Conservation (phyloP, 2,113 vertebrate genomes). For the Gnathonemus echidnorhynchus region DNA sequence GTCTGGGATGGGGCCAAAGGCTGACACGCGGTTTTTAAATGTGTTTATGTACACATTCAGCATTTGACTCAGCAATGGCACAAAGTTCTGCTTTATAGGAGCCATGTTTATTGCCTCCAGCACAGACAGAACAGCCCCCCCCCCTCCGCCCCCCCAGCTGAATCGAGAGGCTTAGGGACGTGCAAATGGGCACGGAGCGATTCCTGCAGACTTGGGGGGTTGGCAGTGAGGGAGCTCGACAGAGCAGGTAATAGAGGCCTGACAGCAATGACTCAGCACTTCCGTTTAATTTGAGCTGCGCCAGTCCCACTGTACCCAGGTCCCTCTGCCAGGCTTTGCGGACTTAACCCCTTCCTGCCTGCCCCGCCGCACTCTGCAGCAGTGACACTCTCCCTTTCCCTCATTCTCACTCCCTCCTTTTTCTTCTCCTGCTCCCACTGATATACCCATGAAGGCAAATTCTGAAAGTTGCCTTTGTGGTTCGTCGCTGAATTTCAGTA, state of each 20-base stretch:
- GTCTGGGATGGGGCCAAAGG: background rate
- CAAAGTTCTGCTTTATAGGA: background rate
- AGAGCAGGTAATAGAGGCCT: conserved; percentile 59
- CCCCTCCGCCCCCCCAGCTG: background rate
- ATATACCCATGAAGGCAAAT: no score
- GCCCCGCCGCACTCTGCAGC: background rate
- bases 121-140: background rate
- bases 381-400: conserved; percentile 17
- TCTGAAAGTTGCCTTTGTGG: background rate
- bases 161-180: background rate
- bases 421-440: conserved; percentile 17
- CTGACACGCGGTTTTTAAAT: background rate
- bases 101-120: background rate
- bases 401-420: conserved; percentile 18
- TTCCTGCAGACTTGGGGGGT: conserved; percentile 1
- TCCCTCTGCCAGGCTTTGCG: conserved; percentile 34
- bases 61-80: background rate
- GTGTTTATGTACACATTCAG: background rate
- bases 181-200: background rate
- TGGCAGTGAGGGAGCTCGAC: conserved; percentile 45
- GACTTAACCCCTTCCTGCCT: conserved; percentile 54
- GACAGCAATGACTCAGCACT: conserved; percentile 65
- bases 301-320: conserved; percentile 26
- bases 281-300: conserved; percentile 62
- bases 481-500: background rate